Base-by-base conservation (phyloP, 1,140 invertebrate species). In the Rhyzopertha dominica region DNA sequence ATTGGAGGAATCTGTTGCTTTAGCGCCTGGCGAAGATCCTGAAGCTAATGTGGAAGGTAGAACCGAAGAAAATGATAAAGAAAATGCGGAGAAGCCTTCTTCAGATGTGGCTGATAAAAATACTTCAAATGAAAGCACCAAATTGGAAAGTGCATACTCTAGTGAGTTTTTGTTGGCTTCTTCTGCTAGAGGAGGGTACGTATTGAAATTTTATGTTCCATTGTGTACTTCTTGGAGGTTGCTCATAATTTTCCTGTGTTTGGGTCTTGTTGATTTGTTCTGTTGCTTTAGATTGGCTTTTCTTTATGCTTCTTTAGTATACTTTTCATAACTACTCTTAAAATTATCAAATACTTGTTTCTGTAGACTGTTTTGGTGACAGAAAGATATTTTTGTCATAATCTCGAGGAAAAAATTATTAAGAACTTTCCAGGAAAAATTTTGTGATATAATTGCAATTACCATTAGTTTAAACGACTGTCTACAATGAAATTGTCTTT, bases 131-230 rank as follows among this genome's bases (percentile, higher is more conserved):
- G 24, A 25, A 25, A 25, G n/a, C 24, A 25, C 24, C n/a, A n/a
- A 25, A 25, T 25, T 25, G 24, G 24, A 25, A 7, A n/a, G n/a
- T n/a, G n/a, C n/a, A n/a, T n/a, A n/a, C n/a, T n/a, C n/a, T n/a
- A n/a, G n/a, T 50, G 73, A 74, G 43, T 65, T 67, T 32, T 54
- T 78, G 14, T 59, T 80, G 37, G 78, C 76, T 30, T 74, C 75
- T 37, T 73, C 70, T 16, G 66, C 63, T 14, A 74, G 69, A 56
- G 61, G 61, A 40, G 40, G 73, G 74, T 51, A 67, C 66, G 66
- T 70, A 56, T 52, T 39, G 3, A 29, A 5, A 25, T n/a, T n/a
- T n/a, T n/a, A n/a, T n/a, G 8, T 26, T 26, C n/a, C 25, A 8
- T 26, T 26, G n/a, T 26, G 25, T 26, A 8, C n/a, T 26, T 8